phyloP scores from a whole-genome alignment of 2,797 vertebrate genomes.

The Rousettus madagascariensis region DNA sequence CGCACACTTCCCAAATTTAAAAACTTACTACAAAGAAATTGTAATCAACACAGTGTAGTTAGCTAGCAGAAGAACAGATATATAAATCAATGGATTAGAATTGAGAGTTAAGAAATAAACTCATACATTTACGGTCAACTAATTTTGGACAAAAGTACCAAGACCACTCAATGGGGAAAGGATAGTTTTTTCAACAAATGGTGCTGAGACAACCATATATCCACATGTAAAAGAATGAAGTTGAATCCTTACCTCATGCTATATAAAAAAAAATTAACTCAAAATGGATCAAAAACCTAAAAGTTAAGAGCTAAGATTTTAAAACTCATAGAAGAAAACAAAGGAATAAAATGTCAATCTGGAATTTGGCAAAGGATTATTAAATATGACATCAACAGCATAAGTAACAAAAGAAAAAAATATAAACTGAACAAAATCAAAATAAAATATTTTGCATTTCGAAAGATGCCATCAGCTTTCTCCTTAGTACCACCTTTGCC shows the following conservation, averaged over 20 bases:
- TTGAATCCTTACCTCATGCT: background rate
- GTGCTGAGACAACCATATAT: background rate
- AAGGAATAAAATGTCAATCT: background rate
- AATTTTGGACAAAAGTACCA: background rate
- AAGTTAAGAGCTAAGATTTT: background rate
- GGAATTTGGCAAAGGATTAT: background rate
- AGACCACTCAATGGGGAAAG: background rate
- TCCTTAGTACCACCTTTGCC: no score
- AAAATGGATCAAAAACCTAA: background rate
- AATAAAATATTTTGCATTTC: background rate
- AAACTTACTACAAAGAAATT: background rate
- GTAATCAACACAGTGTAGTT: background rate
- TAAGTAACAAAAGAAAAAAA: background rate
- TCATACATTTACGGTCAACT: background rate
- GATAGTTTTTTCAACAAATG: slow-evolving; percentile 1
- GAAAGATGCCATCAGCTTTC: background rate
- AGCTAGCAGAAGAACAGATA: background rate
- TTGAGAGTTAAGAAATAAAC: background rate
- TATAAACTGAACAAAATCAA: background rate
- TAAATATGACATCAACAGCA: background rate
- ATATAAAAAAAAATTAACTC: background rate
- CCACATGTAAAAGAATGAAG: background rate
- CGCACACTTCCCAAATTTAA: background rate
- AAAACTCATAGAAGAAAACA: background rate
- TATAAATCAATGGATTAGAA: background rate